These are phyloP conservation scores for Brotula barbata DNA, from an alignment of 2,797 vertebrate genomes.

Conservation along the genomic window DNA sequence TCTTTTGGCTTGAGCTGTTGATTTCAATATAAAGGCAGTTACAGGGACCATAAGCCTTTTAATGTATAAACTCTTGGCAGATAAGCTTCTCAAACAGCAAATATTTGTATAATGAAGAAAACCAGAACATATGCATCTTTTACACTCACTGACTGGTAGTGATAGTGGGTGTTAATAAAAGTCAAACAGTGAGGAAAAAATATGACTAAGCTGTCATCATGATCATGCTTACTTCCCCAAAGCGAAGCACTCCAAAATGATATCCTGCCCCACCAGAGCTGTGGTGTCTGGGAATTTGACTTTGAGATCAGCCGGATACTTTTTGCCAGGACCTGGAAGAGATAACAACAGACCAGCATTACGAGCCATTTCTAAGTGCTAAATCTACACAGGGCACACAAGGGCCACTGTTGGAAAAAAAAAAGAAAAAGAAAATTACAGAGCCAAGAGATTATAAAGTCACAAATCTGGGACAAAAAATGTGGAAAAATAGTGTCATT, in stretches of 20 bases:
- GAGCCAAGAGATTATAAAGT: too few relatives aligned
- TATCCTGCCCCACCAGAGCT: slow-evolving; percentile 88
- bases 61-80: background rate
- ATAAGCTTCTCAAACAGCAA: background rate
- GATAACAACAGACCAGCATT: slow-evolving; percentile 35
- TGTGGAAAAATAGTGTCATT: too few relatives aligned
- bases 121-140: too few relatives aligned
- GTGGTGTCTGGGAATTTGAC: slow-evolving; percentile 88
- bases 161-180: background rate
- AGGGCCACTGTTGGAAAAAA: too few relatives aligned
- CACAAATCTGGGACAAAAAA: too few relatives aligned
- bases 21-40: background rate
- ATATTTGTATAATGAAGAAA: background rate
- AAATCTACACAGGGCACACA: too few relatives aligned
- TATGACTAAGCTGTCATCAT: background rate
- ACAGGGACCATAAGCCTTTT: background rate
- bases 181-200: background rate
- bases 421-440: too few relatives aligned
- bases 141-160: background rate
- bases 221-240: slow-evolving; percentile 92
- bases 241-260: slow-evolving; percentile 96
- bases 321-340: slow-evolving; percentile 82
- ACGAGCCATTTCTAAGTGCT: background rate
- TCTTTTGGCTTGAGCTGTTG: background rate
- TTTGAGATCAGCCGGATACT: slow-evolving; percentile 94